phyloP scores from a whole-genome alignment of 35 echinoderm and acorn worm species.

The Apostichopus japonicus region DNA sequence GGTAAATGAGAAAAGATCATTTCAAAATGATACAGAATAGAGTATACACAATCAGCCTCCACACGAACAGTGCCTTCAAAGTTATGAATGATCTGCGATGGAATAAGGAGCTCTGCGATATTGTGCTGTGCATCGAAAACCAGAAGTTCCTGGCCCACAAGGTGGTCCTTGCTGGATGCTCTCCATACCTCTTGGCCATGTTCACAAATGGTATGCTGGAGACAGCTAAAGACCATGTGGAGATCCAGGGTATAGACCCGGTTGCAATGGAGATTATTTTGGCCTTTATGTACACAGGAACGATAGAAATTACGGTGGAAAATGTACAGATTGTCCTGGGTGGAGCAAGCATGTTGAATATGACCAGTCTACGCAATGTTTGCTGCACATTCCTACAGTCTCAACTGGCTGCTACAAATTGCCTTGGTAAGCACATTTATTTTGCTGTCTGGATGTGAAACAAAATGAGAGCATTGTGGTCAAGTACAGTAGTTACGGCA shows the following conservation, averaged over 20 bases:
- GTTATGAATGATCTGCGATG: slow-evolving; percentile 94
- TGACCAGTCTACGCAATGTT: slow-evolving; percentile 91
- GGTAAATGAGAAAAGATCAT: background rate
- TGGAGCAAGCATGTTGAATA: slow-evolving; percentile 95
- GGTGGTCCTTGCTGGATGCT: slow-evolving; percentile 92
- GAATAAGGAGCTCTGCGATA: slow-evolving; percentile 87
- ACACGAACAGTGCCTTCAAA: slow-evolving; percentile 86
- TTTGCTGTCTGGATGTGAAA: too few species aligned
- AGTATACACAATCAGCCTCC: slow-evolving; percentile 83
- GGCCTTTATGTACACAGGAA: slow-evolving; percentile 98
- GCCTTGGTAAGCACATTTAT: slow-evolving; percentile 74
- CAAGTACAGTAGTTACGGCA: too few species aligned
- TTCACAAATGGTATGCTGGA: slow-evolving; percentile 99
- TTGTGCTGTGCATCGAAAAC: slow-evolving; percentile 85
- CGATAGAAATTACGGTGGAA: slow-evolving; percentile 92
- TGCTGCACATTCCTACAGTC: slow-evolving; percentile 97
- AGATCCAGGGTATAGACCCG: slow-evolving; percentile 96
- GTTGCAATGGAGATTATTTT: slow-evolving; percentile 98
- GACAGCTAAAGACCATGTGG: slow-evolving; percentile 80
- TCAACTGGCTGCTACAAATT: slow-evolving; percentile 94
- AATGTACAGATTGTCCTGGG: slow-evolving; percentile 98
- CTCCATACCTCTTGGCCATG: slow-evolving; percentile 96
- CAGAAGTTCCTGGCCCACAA: slow-evolving; percentile 91
- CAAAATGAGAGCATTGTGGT: too few species aligned
- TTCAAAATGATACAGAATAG: slow-evolving; percentile 78